These are phyloP conservation scores for Chaetorhynchus papuensis DNA, from an alignment of 2,113 vertebrate genomes.

Conservation along the genomic window DNA sequence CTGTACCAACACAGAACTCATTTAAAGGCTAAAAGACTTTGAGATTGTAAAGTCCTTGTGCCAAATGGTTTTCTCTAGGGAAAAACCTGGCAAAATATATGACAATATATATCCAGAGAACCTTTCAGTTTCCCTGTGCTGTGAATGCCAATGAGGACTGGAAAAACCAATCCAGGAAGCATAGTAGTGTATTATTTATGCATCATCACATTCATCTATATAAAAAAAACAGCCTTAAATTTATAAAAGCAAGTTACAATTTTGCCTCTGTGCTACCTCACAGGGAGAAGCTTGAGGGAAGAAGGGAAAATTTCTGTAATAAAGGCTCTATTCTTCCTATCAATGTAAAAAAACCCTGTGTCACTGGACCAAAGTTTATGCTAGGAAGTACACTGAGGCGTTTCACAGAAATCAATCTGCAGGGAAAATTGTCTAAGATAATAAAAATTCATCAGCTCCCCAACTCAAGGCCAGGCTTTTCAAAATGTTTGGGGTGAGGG, in stretches of 20 bases:
- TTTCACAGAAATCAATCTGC: conserved; percentile 50
- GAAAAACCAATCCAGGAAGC: background rate
- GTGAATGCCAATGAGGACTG: background rate
- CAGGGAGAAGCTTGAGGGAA: background rate
- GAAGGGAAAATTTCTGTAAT: background rate
- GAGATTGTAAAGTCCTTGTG: conserved; percentile 1
- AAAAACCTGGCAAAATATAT: background rate
- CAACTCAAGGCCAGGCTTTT: background rate
- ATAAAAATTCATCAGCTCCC: background rate
- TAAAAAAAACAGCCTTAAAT: background rate
- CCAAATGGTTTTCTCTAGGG: background rate
- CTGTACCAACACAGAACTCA: background rate
- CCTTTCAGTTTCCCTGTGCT: background rate
- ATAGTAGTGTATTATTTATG: background rate
- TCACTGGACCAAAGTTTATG: conserved; percentile 33
- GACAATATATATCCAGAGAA: background rate
- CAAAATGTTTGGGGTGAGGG: background rate
- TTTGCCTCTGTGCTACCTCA: background rate
- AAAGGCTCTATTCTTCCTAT: conserved; percentile 29
- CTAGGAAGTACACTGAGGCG: background rate
- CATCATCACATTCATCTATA: background rate
- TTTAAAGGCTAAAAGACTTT: background rate
- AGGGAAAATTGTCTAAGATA: background rate
- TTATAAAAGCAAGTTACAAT: background rate
- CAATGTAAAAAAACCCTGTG: conserved; percentile 38